These are phyloP conservation scores for Corythoichthys intestinalis DNA, from an alignment of 2,113 vertebrate genomes.

Conservation along the genomic window DNA sequence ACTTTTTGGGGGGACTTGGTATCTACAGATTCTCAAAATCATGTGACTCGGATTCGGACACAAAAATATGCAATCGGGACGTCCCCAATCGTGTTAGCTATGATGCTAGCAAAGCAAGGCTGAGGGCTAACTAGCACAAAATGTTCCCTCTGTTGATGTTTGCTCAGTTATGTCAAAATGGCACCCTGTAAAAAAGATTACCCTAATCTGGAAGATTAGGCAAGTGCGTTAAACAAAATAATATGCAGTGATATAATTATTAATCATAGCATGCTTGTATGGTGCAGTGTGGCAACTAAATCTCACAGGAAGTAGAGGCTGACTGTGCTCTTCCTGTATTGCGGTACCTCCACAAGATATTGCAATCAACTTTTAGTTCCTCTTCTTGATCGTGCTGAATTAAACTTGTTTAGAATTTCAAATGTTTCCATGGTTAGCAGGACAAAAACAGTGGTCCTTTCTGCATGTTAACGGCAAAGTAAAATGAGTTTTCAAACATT, in stretches of 20 bases:
- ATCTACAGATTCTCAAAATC: no score
- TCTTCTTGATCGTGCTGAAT: conserved; percentile 9
- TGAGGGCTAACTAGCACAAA: no score
- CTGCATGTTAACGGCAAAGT: neutral
- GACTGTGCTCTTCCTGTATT: conserved; percentile 42
- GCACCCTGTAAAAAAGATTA: no score
- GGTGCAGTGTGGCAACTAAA: neutral
- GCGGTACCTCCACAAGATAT: conserved; percentile 25
- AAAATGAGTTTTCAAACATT: neutral
- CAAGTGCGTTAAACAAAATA: neutral
- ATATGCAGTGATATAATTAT: neutral
- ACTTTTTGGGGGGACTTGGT: no score
- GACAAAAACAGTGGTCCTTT: neutral
- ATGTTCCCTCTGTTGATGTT: no score
- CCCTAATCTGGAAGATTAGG: no score
- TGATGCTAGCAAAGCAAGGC: no score
- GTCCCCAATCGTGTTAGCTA: no score
- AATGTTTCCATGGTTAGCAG: neutral
- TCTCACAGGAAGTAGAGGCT: conserved; percentile 38
- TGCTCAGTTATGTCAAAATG: no score
- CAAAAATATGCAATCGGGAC: no score
- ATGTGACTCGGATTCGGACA: no score
- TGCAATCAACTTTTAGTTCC: conserved; percentile 37
- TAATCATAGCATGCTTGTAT: neutral
- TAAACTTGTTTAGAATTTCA: neutral